phyloP scores from a whole-genome alignment of 2,797 vertebrate species.

The Eulemur mongoz region DNA sequence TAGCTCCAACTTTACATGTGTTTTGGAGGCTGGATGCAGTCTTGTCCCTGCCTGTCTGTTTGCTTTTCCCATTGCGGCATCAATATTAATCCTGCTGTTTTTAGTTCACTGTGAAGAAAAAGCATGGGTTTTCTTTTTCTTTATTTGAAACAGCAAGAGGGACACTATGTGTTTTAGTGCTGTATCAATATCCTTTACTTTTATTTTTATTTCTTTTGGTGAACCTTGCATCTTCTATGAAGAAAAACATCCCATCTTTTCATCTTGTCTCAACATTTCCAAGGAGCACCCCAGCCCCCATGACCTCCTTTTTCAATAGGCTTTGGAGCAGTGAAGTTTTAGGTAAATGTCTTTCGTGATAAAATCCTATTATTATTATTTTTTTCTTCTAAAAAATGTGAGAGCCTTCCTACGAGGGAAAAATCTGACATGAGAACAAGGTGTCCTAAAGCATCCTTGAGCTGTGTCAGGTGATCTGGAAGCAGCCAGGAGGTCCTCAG shows the following conservation, averaged over 20 bases:
- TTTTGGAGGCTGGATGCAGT: constrained; percentile 84
- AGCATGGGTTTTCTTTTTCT: constrained; percentile 32
- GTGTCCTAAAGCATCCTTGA: background rate
- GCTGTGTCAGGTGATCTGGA: background rate
- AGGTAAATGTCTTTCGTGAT: background rate
- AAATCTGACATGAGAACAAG: fast-evolving
- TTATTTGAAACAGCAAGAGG: constrained; percentile 39
- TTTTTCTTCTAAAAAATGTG: background rate
- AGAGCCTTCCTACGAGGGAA: background rate
- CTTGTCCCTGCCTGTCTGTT: constrained; percentile 83
- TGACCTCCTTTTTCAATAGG: background rate
- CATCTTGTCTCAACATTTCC: background rate
- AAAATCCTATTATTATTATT: background rate
- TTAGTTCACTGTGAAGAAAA: constrained; percentile 49
- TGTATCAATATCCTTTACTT: background rate
- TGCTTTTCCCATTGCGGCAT: constrained; percentile 80
- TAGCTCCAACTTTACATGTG: constrained; percentile 86
- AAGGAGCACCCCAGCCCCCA: fast-evolving
- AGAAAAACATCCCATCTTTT: background rate
- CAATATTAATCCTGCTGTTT: constrained; percentile 83
- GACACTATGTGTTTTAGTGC: background rate
- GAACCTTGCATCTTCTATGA: background rate
- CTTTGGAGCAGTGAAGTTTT: background rate
- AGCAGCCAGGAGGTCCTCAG: background rate
- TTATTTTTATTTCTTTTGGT: background rate